Percentiles rank a stretch among this genome's conserved stretches.
Evolutionary conservation across 2,888 invertebrate genomes (phyloP).

Genomic region (Ormyrus rosae): DNA sequence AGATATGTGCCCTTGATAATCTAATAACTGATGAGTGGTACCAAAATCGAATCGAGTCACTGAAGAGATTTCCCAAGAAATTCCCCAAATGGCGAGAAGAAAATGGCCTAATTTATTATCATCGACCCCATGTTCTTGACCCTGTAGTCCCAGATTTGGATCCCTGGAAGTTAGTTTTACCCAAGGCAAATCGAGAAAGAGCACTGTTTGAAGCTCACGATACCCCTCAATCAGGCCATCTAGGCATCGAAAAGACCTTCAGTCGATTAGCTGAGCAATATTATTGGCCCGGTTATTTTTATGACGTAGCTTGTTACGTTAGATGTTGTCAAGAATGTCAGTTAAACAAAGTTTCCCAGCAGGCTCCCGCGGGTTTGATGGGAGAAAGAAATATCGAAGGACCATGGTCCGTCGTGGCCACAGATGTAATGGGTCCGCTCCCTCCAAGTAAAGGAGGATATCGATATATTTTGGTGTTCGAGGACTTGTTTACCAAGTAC

Average conservation of each 20-base stretch:
- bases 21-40: too few relatives aligned
- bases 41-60: too few relatives aligned
- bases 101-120: too few relatives aligned
- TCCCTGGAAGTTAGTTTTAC: too few relatives aligned
- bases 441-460: conserved; percentile 51
- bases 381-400: conserved; percentile 27
- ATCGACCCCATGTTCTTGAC: too few relatives aligned
- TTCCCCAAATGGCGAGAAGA: too few relatives aligned
- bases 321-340: conserved; percentile 59
- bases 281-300: conserved; percentile 59
- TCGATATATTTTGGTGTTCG: conserved; percentile 55
- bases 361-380: conserved; percentile 52
- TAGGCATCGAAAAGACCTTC: conserved; percentile 59
- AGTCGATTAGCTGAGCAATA: conserved; percentile 34
- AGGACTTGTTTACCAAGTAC: conserved; percentile 59
- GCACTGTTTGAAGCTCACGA: conserved; percentile 58
- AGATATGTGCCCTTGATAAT: too few relatives aligned
- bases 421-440: conserved; percentile 60
- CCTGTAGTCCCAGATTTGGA: too few relatives aligned
- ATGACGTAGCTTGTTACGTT: conserved; percentile 55
- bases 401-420: conserved; percentile 55
- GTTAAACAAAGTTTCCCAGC: conserved; percentile 45
- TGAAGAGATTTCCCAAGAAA: too few relatives aligned
- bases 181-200: neutral
- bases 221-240: conserved; percentile 59